Base-by-base conservation (phyloP, 2,888 invertebrate species). In the Sphaerophoria rueppellii region DNA sequence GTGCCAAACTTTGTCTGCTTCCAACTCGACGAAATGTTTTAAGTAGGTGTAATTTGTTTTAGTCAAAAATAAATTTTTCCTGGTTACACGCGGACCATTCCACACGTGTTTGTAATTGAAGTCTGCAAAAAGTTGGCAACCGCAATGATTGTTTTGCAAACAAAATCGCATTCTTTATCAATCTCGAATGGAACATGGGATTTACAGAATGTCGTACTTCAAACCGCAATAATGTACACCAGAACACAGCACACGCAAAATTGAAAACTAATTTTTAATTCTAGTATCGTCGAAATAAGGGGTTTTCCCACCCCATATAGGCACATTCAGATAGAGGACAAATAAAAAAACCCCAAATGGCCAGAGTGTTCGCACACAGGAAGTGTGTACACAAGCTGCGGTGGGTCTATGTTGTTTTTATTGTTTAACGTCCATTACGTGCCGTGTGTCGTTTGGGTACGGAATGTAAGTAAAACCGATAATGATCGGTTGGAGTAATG, bases 41-140 rank as follows among this genome's bases (percentile, higher is more conserved):
- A 1, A 50, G 34, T 50, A 46, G 52, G 76, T 69, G 76, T 57
- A 58, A 35, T 35, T 24, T 9, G 40, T 16, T n/a, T 43, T n/a
- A 37, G 52, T 67, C 46, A 63, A 63, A 65, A 52, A 65, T 9
- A 58, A 11, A 71, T 58, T 78, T 78, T 65, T 40, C 43, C 63
- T 54, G 48, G 61, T 63, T 35, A 40, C 65, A 58, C 9, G 40
- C 48, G 6, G 54, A 58, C 35, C 14, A 6, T 14, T 63, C 77
- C 63, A 65, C 63, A 65, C 71, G 57, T 77, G 63, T 69, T 75
- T 58, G 67, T 52, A 75, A 75, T 75, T 67, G 40, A 34, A 24
- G 50, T 54, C 35, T 61, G 11, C 40, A 54, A 50, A 61, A 48
- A 40, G 9, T 43, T 43, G 6, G 43, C 12, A 43, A 4, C 43